Evolutionary conservation across 2,888 invertebrate species (phyloP), one percentile per base, ranked within the genome.

Genomic region (Agriopis aurantiaria): DNA sequence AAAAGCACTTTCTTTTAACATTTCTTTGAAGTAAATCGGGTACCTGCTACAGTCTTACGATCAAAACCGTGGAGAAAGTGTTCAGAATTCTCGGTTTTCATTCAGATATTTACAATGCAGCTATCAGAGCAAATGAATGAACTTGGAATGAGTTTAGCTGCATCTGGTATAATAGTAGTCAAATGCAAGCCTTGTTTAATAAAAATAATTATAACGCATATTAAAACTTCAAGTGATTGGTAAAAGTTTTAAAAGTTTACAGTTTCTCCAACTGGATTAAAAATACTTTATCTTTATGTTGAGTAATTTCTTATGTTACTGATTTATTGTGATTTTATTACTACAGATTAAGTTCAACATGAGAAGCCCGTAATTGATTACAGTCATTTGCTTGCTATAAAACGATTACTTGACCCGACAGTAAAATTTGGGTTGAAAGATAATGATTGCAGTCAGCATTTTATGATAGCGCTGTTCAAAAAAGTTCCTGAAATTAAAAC

Each of bases 271-370:
- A 17, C 5, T 8, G 45, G 7, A 57, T 45, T 43, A 17, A 43
- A 45, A 43, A 45, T 57, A 11, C 0, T 56, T 61, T 68, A 68
- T 68, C 68, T 59, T 58, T 53, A 59, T 9, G 14, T 17, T 58
- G 58, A 68, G 52, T 68, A 52, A 68, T 59, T 68, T 63, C 33
- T 68, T 53, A 46, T 58, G 68, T 63, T n/a, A 14, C 56, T 23
- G 33, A 49, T 63, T 68, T 48, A 63, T 52, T 10, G 46, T 58
- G 9, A 63, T 63, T 68, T 68, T 63, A 62, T 61, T 56, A 11
- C 57, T 43, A 1, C 9, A 53, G 68, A 68, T 68, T 51, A 68
- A 68, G 23, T 52, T 57, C 17, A 14, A 33, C 43, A 40, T 57
- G 45, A 62, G 51, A n/a, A 23, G 56, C 43, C 53, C n/a, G 33